Conservation (phyloP, 37 sponge, comb jelly and placozoan species). For the Cliona cf. orientalis region DNA sequence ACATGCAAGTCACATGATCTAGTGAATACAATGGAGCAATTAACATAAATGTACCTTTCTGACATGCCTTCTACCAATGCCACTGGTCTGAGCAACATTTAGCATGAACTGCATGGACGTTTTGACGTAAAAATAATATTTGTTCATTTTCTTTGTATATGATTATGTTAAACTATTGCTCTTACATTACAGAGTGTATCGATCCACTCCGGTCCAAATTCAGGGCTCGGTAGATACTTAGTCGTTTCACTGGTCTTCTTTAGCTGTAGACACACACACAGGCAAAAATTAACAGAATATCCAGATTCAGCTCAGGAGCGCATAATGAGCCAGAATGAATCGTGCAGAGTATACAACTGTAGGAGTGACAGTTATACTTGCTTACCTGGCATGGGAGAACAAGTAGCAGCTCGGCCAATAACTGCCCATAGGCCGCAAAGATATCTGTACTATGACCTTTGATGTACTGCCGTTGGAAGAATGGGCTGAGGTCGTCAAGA, state of each 20-base stretch:
- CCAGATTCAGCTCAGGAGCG: too few species aligned
- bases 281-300: too few species aligned
- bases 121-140: background rate
- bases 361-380: too few species aligned
- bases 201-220: slow-evolving; percentile 66
- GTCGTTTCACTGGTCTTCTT: slow-evolving; percentile 72
- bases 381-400: slow-evolving; percentile 68
- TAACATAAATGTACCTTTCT: slow-evolving; percentile 45
- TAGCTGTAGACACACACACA: slow-evolving; percentile 35
- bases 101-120: slow-evolving; percentile 42
- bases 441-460: slow-evolving; percentile 73
- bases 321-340: too few species aligned
- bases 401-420: slow-evolving; percentile 76
- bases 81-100: slow-evolving; percentile 44
- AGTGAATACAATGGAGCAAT: background rate
- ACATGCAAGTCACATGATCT: too few species aligned
- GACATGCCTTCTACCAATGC: slow-evolving; percentile 56
- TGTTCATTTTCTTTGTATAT: background rate
- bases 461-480: slow-evolving; percentile 83
- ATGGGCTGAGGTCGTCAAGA: slow-evolving; percentile 78
- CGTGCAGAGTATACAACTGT: too few species aligned
- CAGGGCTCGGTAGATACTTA: slow-evolving; percentile 10
- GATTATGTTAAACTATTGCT: background rate
- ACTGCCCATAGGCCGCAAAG: slow-evolving; percentile 63
- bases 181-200: slow-evolving; percentile 81